phyloP scores from a whole-genome alignment of 2,113 vertebrate genomes.

The Haliaeetus leucogaster region DNA sequence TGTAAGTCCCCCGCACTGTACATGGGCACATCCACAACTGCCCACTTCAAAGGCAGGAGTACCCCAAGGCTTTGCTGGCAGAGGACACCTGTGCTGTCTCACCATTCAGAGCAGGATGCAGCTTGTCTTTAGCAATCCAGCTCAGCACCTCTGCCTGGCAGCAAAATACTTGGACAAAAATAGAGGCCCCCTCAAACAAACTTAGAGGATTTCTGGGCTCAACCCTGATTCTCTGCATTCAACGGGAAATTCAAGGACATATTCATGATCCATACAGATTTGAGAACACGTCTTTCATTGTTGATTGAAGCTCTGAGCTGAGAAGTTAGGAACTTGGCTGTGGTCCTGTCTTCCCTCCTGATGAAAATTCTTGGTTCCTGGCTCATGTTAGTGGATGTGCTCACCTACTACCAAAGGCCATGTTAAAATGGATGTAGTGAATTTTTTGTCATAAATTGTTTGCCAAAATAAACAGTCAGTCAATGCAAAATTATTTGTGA shows the following conservation, averaged over 20 bases:
- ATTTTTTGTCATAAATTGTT: not conserved
- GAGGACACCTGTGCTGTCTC: not conserved
- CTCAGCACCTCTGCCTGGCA: not conserved
- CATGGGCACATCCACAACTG: fast-evolving
- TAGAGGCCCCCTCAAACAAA: not conserved
- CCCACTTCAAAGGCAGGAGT: not conserved
- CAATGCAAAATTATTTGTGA: not conserved
- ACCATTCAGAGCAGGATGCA: not conserved
- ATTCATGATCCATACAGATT: not conserved
- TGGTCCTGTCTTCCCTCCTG: not conserved
- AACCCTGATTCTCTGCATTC: not conserved
- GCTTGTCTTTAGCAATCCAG: not conserved
- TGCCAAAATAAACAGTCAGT: not conserved
- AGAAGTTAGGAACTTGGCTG: not conserved
- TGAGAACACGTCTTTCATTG: not conserved
- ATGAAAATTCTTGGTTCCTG: not conserved
- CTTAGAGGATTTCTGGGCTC: not conserved
- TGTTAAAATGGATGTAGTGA: not conserved
- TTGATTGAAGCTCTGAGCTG: not conserved
- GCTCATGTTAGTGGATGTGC: not conserved
- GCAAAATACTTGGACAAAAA: not conserved
- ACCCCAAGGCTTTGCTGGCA: not conserved
- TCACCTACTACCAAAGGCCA: not conserved
- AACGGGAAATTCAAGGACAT: not conserved
- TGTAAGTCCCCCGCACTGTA: fast-evolving